A percentile compares a stretch with the other conserved stretches of the same genome.
phyloP scores from a whole-genome alignment of 2,113 vertebrate species.

The Corythornis madagascariensis region DNA sequence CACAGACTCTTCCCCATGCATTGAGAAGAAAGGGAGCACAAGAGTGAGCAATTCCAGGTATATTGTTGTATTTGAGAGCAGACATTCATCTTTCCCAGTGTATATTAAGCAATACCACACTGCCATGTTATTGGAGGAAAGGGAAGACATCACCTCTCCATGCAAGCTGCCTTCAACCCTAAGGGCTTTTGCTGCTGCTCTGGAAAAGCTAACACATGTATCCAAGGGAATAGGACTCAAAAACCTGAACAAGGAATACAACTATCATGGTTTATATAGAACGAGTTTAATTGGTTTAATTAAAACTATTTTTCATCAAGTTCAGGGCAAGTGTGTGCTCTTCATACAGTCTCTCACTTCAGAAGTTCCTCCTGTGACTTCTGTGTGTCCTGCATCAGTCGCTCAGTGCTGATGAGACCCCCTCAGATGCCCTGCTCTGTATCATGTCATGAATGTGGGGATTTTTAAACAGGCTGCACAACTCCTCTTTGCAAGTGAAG shows the following conservation, averaged over 20 bases:
- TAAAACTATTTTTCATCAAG: not conserved
- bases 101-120: not conserved
- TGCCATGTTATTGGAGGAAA: not conserved
- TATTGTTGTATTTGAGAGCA: not conserved
- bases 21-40: not conserved
- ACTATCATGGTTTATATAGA: not conserved
- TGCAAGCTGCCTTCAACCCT: not conserved
- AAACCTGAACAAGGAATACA: not conserved
- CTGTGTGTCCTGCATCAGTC: not conserved
- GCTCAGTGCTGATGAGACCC: not conserved
- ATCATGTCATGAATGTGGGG: not conserved
- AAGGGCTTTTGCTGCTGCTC: not conserved
- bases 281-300: not conserved
- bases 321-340: not conserved
- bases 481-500: not conserved
- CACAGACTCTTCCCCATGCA: not conserved
- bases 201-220: not conserved
- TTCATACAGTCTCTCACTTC: not conserved
- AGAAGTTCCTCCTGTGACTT: not conserved
- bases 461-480: not conserved
- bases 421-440: not conserved
- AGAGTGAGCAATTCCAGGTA: not conserved
- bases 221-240: not conserved
- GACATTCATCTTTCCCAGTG: not conserved
- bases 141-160: not conserved